Evolutionary conservation across 2,797 vertebrate species (phyloP).

Genomic region (Cryptoblepharus egeriae): DNA sequence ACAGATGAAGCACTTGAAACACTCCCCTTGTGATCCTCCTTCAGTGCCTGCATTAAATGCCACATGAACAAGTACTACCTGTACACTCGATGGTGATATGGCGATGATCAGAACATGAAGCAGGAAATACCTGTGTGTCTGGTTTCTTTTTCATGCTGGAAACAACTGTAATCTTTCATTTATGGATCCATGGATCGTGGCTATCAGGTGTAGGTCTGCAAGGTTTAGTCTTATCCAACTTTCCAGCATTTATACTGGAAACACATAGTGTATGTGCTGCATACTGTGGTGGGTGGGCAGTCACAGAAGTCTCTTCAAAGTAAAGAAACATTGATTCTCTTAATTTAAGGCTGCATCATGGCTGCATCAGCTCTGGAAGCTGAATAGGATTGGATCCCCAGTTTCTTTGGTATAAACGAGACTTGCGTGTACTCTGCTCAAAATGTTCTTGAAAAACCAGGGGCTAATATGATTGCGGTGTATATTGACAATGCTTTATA

Average conservation of each 20-base stretch:
- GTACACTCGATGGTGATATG: not conserved
- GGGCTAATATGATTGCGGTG: not conserved
- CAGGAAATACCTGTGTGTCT: not conserved
- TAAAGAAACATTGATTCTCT: no score
- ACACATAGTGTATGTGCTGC: no score
- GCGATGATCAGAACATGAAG: not conserved
- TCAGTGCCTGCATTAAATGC: not conserved
- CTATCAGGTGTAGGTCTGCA: not conserved
- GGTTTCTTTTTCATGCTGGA: no score
- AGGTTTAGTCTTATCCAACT: no score
- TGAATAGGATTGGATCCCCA: no score
- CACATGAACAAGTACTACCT: not conserved
- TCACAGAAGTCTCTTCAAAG: no score
- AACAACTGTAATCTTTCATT: not conserved
- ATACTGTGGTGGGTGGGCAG: no score
- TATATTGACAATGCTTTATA: not conserved
- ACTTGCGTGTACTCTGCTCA: not conserved
- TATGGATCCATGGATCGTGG: not conserved
- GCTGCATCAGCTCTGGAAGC: no score
- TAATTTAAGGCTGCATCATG: no score
- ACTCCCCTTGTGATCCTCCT: not conserved
- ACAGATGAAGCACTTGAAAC: slow-evolving; percentile 46
- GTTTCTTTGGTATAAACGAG: not conserved
- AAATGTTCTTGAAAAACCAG: not conserved
- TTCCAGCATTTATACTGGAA: no score